Conservation (phyloP, 1,140 invertebrate genomes). For the Trichogramma pretiosum region DNA sequence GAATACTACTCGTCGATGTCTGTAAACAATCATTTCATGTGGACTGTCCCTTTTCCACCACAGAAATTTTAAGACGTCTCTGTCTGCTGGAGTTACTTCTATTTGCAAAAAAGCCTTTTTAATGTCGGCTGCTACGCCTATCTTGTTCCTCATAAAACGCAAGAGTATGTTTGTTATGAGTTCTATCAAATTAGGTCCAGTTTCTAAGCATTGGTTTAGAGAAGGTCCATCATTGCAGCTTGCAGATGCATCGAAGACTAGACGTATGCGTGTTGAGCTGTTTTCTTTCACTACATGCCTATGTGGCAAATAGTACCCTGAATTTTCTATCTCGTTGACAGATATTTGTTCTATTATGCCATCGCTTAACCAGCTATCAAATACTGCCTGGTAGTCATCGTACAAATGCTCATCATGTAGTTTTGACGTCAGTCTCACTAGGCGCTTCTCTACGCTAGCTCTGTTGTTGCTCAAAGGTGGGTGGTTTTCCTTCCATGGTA, state of each 20-base stretch:
- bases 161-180: slow-evolving; percentile 10
- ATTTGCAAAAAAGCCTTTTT: slow-evolving; percentile 22
- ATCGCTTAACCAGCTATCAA: slow-evolving; percentile 25
- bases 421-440: slow-evolving; percentile 20
- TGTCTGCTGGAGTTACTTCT: slow-evolving; percentile 7
- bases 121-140: slow-evolving; percentile 26
- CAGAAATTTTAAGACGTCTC: slow-evolving; percentile 14
- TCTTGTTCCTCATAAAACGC: slow-evolving; percentile 20
- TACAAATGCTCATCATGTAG: slow-evolving; percentile 19
- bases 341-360: slow-evolving; percentile 28
- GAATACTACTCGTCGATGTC: slow-evolving; percentile 15
- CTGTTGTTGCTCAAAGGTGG: slow-evolving; percentile 20
- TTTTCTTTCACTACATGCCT: slow-evolving; percentile 26
- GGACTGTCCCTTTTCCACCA: slow-evolving; percentile 23
- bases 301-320: slow-evolving; percentile 31
- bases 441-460: slow-evolving; percentile 18
- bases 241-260: slow-evolving; percentile 30
- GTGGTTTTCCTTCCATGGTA: slow-evolving; percentile 30
- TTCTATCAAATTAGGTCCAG: slow-evolving; percentile 19
- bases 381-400: slow-evolving; percentile 30
- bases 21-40: slow-evolving; percentile 6
- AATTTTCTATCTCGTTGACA: slow-evolving; percentile 11
- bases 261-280: slow-evolving; percentile 24
- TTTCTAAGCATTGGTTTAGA: slow-evolving; percentile 37
- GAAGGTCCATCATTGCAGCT: slow-evolving; percentile 21